phyloP scores from a whole-genome alignment of 1,140 invertebrate species.

The Nasonia vitripennis region DNA sequence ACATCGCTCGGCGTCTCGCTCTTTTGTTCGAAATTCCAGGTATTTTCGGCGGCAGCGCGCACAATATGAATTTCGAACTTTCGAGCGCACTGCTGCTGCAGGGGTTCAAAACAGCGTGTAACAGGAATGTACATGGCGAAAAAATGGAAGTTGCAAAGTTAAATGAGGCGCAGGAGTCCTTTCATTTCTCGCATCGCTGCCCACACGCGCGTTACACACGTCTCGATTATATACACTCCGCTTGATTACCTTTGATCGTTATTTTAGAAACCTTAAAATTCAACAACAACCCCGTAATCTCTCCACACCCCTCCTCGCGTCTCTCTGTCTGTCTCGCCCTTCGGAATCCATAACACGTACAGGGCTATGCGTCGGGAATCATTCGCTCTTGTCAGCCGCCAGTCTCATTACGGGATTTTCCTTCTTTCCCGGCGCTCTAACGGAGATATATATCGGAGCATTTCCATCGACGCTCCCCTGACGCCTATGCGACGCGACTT shows the following conservation, averaged over 20 bases:
- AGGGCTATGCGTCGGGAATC: not conserved
- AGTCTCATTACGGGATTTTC: conserved; percentile 14
- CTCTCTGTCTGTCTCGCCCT: not conserved
- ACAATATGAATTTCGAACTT: not conserved
- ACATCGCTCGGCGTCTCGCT: not conserved
- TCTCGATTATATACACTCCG: too few species aligned
- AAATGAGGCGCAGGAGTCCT: not conserved
- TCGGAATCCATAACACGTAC: not conserved
- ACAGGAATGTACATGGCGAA: not conserved
- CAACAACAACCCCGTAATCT: not conserved
- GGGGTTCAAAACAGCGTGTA: not conserved
- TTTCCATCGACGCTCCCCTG: not conserved
- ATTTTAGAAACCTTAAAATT: too few species aligned
- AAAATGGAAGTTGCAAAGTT: conserved; percentile 12
- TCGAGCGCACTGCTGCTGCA: not conserved
- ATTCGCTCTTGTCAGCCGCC: not conserved
- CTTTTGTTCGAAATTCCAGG: not conserved
- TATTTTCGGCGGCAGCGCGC: not conserved
- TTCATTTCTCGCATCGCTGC: not conserved
- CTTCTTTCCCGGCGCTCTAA: not conserved
- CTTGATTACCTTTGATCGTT: too few species aligned
- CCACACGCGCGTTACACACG: too few species aligned
- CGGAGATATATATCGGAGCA: not conserved
- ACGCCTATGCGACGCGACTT: not conserved
- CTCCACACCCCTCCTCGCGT: not conserved